A percentile compares a stretch with the other conserved stretches of the same genome.
These are phyloP conservation scores for Caradrina kadenii DNA, from an alignment of 2,888 invertebrate genomes.

Conservation along the genomic window DNA sequence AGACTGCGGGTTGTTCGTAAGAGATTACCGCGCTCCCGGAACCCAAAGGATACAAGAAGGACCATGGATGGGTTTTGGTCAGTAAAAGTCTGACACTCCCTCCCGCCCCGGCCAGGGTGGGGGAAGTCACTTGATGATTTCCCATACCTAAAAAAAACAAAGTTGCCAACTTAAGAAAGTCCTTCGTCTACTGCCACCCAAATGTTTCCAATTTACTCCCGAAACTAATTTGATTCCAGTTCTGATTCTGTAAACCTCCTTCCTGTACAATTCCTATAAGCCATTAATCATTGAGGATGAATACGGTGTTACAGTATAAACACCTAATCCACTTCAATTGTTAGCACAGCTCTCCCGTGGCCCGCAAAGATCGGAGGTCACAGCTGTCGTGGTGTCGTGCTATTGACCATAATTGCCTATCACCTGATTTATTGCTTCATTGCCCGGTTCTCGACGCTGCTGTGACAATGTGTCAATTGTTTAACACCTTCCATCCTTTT, in stretches of 20 bases:
- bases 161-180: no score
- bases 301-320: no score
- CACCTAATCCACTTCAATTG: conserved; percentile 15
- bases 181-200: no score
- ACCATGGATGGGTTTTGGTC: no score
- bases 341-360: not conserved
- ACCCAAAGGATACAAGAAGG: no score
- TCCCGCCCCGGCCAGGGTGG: no score
- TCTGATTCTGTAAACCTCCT: not conserved
- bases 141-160: no score
- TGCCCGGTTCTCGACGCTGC: conserved; percentile 16
- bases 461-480: conserved; percentile 26
- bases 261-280: not conserved
- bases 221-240: not conserved
- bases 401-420: conserved; percentile 41
- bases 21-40: no score
- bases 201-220: no score
- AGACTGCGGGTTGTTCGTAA: no score
- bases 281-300: not conserved
- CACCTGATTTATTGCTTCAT: conserved; percentile 44
- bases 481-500: conserved; percentile 34
- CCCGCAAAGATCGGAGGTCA: conserved; percentile 41
- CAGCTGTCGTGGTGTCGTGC: not conserved
- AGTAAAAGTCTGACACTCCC: no score
- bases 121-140: no score